These are phyloP conservation scores for Aporrectodea caliginosa DNA, from an alignment of 1,140 invertebrate genomes.

Conservation along the genomic window DNA sequence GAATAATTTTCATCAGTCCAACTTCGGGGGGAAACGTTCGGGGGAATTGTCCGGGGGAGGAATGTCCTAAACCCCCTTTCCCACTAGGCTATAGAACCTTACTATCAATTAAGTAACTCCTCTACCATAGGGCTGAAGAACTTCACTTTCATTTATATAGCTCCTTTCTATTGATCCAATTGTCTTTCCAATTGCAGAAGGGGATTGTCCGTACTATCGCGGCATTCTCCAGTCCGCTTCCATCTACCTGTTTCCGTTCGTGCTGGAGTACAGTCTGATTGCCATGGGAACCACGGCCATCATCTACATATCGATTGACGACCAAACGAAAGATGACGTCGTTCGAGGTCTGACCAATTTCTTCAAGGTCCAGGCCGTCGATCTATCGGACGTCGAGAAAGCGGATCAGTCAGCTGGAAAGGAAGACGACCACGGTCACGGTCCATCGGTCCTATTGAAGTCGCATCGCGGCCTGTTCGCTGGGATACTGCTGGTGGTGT, in stretches of 20 bases:
- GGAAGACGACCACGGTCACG: conserved; percentile 1
- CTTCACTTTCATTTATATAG: too few species aligned
- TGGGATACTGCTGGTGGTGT: conserved; percentile 23
- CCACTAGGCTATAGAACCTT: too few species aligned
- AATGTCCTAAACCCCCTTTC: too few species aligned
- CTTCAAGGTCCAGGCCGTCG: conserved; percentile 13
- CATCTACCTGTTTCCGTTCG: conserved; percentile 30
- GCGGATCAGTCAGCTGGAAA: not conserved
- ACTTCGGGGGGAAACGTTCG: too few species aligned
- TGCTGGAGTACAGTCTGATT: conserved; percentile 30
- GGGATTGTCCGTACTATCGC: not conserved
- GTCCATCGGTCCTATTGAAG: conserved; percentile 15
- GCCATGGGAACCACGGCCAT: conserved; percentile 8
- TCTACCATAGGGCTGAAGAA: too few species aligned
- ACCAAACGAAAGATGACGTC: conserved; percentile 8
- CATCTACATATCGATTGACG: conserved; percentile 13
- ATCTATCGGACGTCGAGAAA: conserved; percentile 5
- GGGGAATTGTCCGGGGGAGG: too few species aligned
- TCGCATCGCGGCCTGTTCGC: conserved; percentile 27
- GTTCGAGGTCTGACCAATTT: conserved; percentile 18
- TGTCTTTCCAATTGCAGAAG: too few species aligned
- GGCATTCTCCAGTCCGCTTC: conserved; percentile 10
- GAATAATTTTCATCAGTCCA: too few species aligned
- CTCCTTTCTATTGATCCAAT: too few species aligned
- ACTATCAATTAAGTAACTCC: too few species aligned